Evolutionary conservation across 2,797 vertebrate species (phyloP).

Genomic region (Hyperoplus lanceolatus): DNA sequence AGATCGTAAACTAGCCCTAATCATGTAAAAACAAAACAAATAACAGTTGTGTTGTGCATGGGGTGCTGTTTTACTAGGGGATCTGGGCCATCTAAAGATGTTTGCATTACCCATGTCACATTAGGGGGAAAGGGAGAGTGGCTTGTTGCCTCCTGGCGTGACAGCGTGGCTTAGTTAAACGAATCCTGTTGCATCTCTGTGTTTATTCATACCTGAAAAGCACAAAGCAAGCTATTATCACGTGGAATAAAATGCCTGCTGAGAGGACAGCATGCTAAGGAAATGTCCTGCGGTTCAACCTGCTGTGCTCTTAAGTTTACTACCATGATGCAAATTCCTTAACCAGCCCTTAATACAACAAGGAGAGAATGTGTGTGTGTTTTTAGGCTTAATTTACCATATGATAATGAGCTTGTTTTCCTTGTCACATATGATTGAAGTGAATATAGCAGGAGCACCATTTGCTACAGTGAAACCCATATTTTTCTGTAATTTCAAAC

Average conservation of each 20-base stretch:
- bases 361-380: background rate
- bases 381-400: slow-evolving; percentile 18
- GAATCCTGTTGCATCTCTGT: slow-evolving; percentile 61
- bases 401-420: background rate
- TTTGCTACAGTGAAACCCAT: background rate
- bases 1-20: too few relatives aligned
- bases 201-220: slow-evolving; percentile 71
- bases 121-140: slow-evolving; percentile 73
- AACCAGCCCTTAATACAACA: background rate
- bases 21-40: slow-evolving; percentile 38
- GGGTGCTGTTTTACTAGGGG: slow-evolving; percentile 21
- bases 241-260: slow-evolving; percentile 58
- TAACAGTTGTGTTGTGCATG: slow-evolving; percentile 20
- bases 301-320: slow-evolving; percentile 50
- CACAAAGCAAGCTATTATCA: slow-evolving; percentile 73
- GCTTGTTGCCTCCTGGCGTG: slow-evolving; percentile 67
- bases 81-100: slow-evolving; percentile 51
- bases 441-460: background rate
- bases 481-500: slow-evolving; percentile 28
- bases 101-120: slow-evolving; percentile 58
- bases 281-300: slow-evolving; percentile 61
- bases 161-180: slow-evolving; percentile 71
- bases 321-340: slow-evolving; percentile 29
- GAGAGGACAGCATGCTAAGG: slow-evolving; percentile 62
- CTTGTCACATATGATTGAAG: background rate